Conservation (phyloP, 2,113 vertebrate species). For the Brachionichthys hirsutus region DNA sequence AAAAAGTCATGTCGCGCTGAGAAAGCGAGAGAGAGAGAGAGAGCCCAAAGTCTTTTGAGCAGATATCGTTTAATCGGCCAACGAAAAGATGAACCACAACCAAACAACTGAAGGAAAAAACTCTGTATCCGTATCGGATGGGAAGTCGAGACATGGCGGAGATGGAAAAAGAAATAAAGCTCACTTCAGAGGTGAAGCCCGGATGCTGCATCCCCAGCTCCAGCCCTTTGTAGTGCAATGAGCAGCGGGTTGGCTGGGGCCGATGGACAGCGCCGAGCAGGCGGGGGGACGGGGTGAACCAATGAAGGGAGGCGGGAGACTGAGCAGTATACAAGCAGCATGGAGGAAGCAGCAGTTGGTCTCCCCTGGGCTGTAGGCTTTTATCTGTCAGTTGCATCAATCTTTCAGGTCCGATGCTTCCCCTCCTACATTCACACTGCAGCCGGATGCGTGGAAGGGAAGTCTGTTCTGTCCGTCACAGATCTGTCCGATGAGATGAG, state of each 20-base stretch:
- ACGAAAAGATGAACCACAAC: background rate
- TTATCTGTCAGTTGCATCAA: slow-evolving; percentile 63
- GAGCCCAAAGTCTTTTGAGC: too few relatives aligned
- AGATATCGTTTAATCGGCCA: too few relatives aligned
- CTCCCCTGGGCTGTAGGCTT: slow-evolving; percentile 57
- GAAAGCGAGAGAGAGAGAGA: too few relatives aligned
- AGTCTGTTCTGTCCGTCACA: too few relatives aligned
- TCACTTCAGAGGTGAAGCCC: slow-evolving; percentile 60
- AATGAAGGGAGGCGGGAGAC: slow-evolving; percentile 35
- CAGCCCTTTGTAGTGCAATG: slow-evolving; percentile 77
- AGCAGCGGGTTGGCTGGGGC: slow-evolving; percentile 52
- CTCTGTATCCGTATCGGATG: slow-evolving; percentile 23
- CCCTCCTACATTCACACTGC: slow-evolving; percentile 27
- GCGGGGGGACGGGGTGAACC: slow-evolving; percentile 10
- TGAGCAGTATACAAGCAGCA: slow-evolving; percentile 57
- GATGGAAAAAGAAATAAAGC: background rate
- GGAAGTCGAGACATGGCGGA: slow-evolving; percentile 30
- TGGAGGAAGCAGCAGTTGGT: slow-evolving; percentile 63
- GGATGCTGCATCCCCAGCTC: slow-evolving; percentile 56
- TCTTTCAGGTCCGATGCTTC: slow-evolving; percentile 40
- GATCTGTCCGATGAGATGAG: background rate
- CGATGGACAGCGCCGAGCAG: slow-evolving; percentile 1
- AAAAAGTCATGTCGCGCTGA: too few relatives aligned
- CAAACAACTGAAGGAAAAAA: slow-evolving; percentile 16
- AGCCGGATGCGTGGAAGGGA: background rate